Percentiles rank a stretch among this genome's conserved stretches.
These are phyloP conservation scores for Sceloporus tristichus DNA, from an alignment of 2,113 vertebrate species.

Conservation along the genomic window DNA sequence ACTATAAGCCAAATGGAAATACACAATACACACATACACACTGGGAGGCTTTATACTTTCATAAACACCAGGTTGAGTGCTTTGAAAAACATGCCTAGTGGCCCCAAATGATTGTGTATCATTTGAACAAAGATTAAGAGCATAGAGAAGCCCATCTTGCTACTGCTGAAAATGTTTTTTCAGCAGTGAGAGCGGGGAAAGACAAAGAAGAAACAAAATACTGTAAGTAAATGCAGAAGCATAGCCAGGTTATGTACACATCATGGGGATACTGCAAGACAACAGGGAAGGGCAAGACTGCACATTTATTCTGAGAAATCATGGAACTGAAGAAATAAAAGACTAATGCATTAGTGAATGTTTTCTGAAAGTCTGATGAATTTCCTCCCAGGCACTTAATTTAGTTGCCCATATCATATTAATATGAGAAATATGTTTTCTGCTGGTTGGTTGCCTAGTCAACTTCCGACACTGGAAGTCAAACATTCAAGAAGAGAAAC, in stretches of 20 bases:
- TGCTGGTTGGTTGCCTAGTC: constrained; percentile 22
- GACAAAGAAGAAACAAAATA: constrained; percentile 6
- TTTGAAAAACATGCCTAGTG: constrained; percentile 56
- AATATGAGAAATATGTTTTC: constrained; percentile 41
- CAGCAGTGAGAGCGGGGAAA: constrained; percentile 24
- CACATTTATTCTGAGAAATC: constrained; percentile 30
- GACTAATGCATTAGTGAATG: constrained; percentile 36
- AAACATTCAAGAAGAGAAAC: constrained; percentile 18
- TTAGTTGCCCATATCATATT: constrained; percentile 42
- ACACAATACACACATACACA: constrained; percentile 47
- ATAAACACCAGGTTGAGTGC: constrained; percentile 62
- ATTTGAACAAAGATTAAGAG: constrained; percentile 58
- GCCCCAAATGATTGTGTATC: constrained; percentile 47
- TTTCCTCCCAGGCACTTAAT: constrained; percentile 46
- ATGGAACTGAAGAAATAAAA: constrained; percentile 32
- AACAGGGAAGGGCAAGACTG: constrained; percentile 2
- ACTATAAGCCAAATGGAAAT: constrained; percentile 48
- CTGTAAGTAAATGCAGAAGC: constrained; percentile 1
- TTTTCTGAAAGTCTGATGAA: constrained; percentile 39
- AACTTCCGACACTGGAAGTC: constrained; percentile 36
- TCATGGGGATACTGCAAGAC: constrained; percentile 39
- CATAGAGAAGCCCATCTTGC: constrained; percentile 33
- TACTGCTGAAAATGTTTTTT: constrained; percentile 37
- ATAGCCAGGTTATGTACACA: constrained; percentile 27
- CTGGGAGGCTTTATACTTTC: constrained; percentile 36